phyloP scores from a whole-genome alignment of 2,888 invertebrate genomes.

The Willowsia nigromaculata region DNA sequence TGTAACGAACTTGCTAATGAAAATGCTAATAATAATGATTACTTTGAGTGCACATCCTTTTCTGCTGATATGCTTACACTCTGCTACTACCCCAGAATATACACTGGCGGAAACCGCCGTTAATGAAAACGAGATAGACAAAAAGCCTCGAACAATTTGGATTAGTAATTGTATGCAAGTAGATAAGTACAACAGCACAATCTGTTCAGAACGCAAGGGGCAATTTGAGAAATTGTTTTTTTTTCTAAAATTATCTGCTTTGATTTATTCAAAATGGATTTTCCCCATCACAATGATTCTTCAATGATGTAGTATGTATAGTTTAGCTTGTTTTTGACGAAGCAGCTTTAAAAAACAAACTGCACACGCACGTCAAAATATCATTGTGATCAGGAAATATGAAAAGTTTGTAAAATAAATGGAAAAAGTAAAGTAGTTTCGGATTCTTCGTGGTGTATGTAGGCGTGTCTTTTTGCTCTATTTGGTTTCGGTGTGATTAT shows the following conservation, averaged over 20 bases:
- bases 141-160: not conserved
- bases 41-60: not conserved
- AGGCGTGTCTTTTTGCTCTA: not conserved
- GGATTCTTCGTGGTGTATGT: not conserved
- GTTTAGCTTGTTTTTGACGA: not conserved
- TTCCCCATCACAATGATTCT: no score
- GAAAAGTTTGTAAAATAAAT: constrained; percentile 24
- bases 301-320: no score
- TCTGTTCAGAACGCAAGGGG: no score
- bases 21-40: constrained; percentile 10
- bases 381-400: not conserved
- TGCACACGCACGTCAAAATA: not conserved
- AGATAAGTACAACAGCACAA: not conserved
- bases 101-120: no score
- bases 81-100: not conserved
- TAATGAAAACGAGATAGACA: not conserved
- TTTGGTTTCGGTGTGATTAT: not conserved
- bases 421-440: constrained; percentile 17
- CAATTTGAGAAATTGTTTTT: no score
- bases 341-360: not conserved
- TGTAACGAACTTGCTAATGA: constrained; percentile 1
- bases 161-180: not conserved
- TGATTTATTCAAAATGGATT: no score
- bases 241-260: no score
- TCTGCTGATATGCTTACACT: not conserved